phyloP scores from a whole-genome alignment of 2,113 vertebrate species.

The Charadrius vociferus region DNA sequence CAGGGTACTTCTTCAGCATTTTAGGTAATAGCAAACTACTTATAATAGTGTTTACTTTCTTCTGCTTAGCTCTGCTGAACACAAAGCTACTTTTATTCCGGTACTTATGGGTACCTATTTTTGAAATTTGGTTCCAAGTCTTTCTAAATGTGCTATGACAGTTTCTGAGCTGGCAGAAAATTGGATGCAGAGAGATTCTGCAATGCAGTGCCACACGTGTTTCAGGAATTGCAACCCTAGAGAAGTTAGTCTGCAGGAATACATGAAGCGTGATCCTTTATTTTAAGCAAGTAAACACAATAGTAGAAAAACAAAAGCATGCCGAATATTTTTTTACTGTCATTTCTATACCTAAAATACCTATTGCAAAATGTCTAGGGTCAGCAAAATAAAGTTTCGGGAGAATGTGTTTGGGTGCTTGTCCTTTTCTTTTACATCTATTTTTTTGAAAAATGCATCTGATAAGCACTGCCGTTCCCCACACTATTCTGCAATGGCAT shows the following conservation, averaged over 20 bases:
- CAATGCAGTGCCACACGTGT: background rate
- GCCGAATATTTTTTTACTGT: background rate
- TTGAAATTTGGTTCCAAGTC: slow-evolving; percentile 16
- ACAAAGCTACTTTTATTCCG: background rate
- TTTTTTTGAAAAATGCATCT: background rate
- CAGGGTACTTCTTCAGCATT: background rate
- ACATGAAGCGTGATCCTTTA: background rate
- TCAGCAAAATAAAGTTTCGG: background rate
- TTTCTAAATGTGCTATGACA: slow-evolving; percentile 51
- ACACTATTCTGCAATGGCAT: rapidly evolving
- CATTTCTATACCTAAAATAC: background rate
- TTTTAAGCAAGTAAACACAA: background rate
- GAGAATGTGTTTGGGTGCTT: rapidly evolving
- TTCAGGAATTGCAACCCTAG: background rate
- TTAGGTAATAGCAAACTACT: background rate
- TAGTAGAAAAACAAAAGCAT: background rate
- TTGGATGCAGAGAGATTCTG: slow-evolving; percentile 53
- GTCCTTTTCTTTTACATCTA: background rate
- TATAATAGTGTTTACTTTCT: background rate
- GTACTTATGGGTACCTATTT: background rate
- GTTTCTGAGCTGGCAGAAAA: slow-evolving; percentile 59
- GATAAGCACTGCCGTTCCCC: background rate
- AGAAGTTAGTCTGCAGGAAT: background rate
- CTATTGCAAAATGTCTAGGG: background rate
- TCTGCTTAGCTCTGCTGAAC: slow-evolving; percentile 34